Percentiles rank a stretch among this genome's conserved stretches.
phyloP scores from a whole-genome alignment of 2,113 vertebrate species.

The Zootoca vivipara region DNA sequence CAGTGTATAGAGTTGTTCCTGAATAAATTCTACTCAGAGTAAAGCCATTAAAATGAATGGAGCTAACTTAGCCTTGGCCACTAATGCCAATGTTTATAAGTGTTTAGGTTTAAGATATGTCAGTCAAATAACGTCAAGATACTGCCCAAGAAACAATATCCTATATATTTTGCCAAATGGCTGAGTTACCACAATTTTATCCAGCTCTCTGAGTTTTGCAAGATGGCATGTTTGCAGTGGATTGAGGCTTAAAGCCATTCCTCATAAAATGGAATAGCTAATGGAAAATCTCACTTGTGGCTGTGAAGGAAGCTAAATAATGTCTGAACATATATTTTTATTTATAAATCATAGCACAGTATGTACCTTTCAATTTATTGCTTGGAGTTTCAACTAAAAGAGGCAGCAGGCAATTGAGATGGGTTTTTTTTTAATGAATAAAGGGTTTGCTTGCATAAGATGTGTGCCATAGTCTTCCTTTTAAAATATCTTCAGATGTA shows the following conservation, averaged over 20 bases:
- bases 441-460: background rate
- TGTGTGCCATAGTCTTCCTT: background rate
- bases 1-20: too few relatives aligned
- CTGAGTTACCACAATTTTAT: constrained; percentile 49
- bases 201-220: constrained; percentile 56
- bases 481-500: background rate
- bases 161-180: constrained; percentile 9
- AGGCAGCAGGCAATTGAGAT: background rate
- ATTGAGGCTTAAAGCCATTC: constrained; percentile 53
- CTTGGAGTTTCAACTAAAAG: background rate
- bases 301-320: constrained; percentile 49
- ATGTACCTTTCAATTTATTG: constrained; percentile 12
- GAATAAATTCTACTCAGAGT: too few relatives aligned
- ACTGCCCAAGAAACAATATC: background rate
- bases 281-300: constrained; percentile 54
- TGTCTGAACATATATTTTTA: constrained; percentile 58
- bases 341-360: constrained; percentile 51
- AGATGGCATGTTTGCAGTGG: constrained; percentile 56
- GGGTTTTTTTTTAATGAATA: background rate
- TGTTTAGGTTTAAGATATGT: background rate
- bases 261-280: constrained; percentile 33
- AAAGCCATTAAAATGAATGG: too few relatives aligned
- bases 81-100: too few relatives aligned
- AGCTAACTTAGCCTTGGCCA: background rate
- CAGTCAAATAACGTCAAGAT: background rate